Evolutionary conservation across 2,888 invertebrate species (phyloP).

Genomic region (Neocrepidodera transversa): DNA sequence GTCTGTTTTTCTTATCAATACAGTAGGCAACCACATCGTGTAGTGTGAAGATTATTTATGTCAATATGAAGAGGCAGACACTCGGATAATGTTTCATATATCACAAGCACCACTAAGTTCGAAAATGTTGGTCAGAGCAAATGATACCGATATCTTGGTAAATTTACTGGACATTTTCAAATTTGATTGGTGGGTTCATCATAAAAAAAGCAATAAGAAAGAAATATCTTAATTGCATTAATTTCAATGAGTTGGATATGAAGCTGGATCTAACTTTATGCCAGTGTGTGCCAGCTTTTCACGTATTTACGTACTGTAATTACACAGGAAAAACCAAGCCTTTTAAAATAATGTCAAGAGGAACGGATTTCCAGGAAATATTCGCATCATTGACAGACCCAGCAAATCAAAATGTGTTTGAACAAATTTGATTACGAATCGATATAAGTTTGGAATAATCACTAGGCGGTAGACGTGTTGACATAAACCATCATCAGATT

Average conservation of each 20-base stretch:
- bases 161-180: too few species aligned
- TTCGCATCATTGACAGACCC: too few species aligned
- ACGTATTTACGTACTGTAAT: constrained; percentile 49
- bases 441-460: too few species aligned
- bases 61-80: constrained; percentile 45
- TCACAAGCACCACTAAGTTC: constrained; percentile 30
- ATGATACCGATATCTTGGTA: too few species aligned
- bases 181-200: constrained; percentile 42
- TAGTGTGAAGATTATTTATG: constrained; percentile 32
- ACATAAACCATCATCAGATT: too few species aligned
- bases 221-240: constrained; percentile 37
- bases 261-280: constrained; percentile 41
- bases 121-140: too few species aligned
- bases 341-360: too few species aligned
- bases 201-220: constrained; percentile 10
- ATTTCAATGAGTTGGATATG: constrained; percentile 40
- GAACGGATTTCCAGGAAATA: too few species aligned
- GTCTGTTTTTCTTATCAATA: constrained; percentile 35
- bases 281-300: constrained; percentile 43
- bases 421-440: too few species aligned
- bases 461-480: too few species aligned
- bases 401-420: too few species aligned
- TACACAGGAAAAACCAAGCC: too few species aligned
- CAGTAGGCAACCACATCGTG: constrained; percentile 9
- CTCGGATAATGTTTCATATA: constrained; percentile 40